Conservation (phyloP, 2,113 vertebrate genomes). For the Mystacornis crossleyi region DNA sequence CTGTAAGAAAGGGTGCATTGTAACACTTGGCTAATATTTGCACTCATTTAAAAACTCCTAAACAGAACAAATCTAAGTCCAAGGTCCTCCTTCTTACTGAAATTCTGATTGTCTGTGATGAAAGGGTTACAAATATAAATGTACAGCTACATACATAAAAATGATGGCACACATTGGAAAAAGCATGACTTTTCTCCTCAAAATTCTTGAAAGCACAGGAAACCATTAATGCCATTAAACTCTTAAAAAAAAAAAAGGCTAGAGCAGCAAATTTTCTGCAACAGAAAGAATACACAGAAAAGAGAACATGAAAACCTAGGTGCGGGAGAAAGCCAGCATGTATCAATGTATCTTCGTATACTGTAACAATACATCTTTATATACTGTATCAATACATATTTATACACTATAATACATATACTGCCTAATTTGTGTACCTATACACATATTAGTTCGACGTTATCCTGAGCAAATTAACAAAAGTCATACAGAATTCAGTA, state of each 20-base stretch:
- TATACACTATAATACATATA: neutral
- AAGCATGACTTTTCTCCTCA: neutral
- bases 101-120: neutral
- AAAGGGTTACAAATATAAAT: neutral
- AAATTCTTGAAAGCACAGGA: neutral
- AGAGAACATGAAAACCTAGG: neutral
- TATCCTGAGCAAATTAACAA: neutral
- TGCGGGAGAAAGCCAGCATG: neutral
- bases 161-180: neutral
- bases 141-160: neutral
- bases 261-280: neutral
- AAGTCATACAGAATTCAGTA: neutral
- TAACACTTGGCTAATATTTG: constrained; percentile 20
- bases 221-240: neutral
- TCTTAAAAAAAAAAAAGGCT: rapidly evolving
- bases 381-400: neutral
- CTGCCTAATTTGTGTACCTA: neutral
- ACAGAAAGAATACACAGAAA: neutral
- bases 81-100: neutral
- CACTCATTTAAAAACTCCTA: neutral
- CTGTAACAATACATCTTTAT: neutral
- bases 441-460: neutral
- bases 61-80: neutral
- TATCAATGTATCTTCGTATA: neutral
- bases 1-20: constrained; percentile 15